Conservation (phyloP, 2,113 vertebrate species). For the Mustela nigripes region DNA sequence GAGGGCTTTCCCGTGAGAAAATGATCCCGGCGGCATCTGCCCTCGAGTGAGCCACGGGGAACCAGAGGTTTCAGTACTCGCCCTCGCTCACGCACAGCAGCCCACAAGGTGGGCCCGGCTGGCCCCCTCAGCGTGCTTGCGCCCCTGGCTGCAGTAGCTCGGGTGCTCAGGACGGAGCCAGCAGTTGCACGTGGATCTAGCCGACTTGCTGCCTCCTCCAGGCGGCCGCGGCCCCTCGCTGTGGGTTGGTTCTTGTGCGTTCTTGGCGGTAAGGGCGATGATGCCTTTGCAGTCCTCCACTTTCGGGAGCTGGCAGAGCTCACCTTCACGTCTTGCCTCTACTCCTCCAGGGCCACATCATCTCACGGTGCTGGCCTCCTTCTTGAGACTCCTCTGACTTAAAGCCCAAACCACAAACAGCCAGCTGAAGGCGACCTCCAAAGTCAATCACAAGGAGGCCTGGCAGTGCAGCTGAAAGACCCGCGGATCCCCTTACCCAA, state of each 20-base stretch:
- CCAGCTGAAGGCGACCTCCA: neutral
- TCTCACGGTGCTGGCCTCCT: rapidly evolving
- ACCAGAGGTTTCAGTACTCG: rapidly evolving
- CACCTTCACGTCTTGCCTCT: neutral
- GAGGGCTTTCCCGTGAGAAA: neutral
- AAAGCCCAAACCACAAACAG: neutral
- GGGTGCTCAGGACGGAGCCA: neutral
- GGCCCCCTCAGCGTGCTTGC: too few relatives aligned
- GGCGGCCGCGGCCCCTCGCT: rapidly evolving
- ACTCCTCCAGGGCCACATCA: neutral
- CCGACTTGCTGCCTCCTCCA: rapidly evolving
- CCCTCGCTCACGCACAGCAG: rapidly evolving
- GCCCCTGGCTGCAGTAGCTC: neutral
- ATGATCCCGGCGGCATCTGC: rapidly evolving
- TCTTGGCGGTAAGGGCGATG: neutral
- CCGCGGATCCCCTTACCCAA: too few relatives aligned
- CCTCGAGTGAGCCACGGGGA: neutral
- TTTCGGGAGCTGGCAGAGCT: neutral
- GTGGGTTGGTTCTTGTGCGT: neutral
- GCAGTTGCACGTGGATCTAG: neutral
- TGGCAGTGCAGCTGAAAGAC: neutral
- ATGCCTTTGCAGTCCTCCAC: neutral
- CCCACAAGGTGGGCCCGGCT: neutral
- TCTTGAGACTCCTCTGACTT: neutral
- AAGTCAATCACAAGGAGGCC: slow-evolving; percentile 9